These are phyloP conservation scores for Rhinichthys klamathensis DNA, from an alignment of 2,113 vertebrate genomes.

Conservation along the genomic window DNA sequence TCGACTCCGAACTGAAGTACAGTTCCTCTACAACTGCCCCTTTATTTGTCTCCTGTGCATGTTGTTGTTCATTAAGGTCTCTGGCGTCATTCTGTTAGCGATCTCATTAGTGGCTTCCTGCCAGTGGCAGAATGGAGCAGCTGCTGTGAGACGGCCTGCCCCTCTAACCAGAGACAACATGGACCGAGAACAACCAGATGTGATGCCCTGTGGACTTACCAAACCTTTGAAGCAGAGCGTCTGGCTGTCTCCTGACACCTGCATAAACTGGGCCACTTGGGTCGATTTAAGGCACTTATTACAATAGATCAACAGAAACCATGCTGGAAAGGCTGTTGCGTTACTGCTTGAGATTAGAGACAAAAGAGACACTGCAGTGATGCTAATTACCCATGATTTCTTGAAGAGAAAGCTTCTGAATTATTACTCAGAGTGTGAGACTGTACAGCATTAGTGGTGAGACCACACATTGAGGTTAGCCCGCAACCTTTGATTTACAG, in stretches of 20 bases:
- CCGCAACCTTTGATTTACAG: too few species aligned
- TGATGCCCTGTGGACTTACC: neutral
- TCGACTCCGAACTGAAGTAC: neutral
- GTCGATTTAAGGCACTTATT: conserved; percentile 2
- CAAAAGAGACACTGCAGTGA: neutral
- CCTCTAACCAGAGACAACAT: conserved; percentile 21
- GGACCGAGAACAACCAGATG: conserved; percentile 8
- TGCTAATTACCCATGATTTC: conserved; percentile 13
- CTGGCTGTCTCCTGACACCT: neutral
- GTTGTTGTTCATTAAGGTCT: conserved; percentile 25
- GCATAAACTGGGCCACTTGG: conserved; percentile 11
- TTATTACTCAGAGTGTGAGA: neutral
- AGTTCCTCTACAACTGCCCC: neutral
- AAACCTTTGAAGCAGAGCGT: neutral
- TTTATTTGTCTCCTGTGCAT: neutral
- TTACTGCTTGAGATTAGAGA: conserved; percentile 1
- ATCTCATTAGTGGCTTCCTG: conserved; percentile 43
- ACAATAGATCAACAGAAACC: neutral
- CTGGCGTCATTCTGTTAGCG: conserved; percentile 17
- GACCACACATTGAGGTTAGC: neutral
- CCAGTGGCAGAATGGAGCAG: conserved; percentile 19
- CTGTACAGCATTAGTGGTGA: neutral
- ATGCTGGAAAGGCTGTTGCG: neutral
- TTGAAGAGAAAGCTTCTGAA: neutral
- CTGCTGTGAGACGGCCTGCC: conserved; percentile 15